Evolutionary conservation across 2,113 vertebrate species (phyloP), one percentile per base, ranked within the genome.

Genomic region (Nesoenas mayeri): DNA sequence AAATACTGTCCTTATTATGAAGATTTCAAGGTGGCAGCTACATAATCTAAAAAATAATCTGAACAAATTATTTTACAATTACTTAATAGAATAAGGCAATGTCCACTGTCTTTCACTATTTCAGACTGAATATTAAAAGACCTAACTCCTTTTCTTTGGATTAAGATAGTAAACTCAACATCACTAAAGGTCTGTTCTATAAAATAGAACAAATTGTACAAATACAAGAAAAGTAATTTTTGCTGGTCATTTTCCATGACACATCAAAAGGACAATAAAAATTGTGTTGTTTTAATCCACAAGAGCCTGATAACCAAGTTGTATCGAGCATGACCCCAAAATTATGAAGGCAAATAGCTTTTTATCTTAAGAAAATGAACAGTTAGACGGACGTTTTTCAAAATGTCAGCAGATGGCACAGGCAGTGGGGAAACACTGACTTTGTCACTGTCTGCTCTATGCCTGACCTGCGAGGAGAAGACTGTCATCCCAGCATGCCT

Each of bases 61-160:
- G 26, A 74, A 87, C 6, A 67, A 90, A 66, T 38, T 77, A 50
- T n/a, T 95, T 83, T 54, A 75, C 12, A 64, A 40, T 73, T 88
- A 88, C 53, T 58, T 79, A 64, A 61, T 5, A 60, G 32, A 65
- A 0, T 28, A 79, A 62, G 9, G 86, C 11, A 6, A n/a, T 21
- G 26, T 29, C 4, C 2, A 69, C 13, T n/a, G 3, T 24, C 62
- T 74, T 57, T 66, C 28, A 61, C 31, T 73, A 38, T 48, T 85
- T 89, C 79, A 79, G 32, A 48, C 4, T 15, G 16, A 84, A 61
- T 12, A 40, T 32, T 47, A 51, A 48, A 84, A 77, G 8, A 65
- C 3, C 0, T 38, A 74, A 25, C 22, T 57, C 12, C 11, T 47
- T 58, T 62, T 77, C 22, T 69, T 85, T 0, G 0, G 77, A 83